A percentile compares a stretch with the other conserved stretches of the same genome.
These are phyloP conservation scores for Eledone cirrhosa DNA, from an alignment of 2,888 invertebrate genomes.

Conservation along the genomic window DNA sequence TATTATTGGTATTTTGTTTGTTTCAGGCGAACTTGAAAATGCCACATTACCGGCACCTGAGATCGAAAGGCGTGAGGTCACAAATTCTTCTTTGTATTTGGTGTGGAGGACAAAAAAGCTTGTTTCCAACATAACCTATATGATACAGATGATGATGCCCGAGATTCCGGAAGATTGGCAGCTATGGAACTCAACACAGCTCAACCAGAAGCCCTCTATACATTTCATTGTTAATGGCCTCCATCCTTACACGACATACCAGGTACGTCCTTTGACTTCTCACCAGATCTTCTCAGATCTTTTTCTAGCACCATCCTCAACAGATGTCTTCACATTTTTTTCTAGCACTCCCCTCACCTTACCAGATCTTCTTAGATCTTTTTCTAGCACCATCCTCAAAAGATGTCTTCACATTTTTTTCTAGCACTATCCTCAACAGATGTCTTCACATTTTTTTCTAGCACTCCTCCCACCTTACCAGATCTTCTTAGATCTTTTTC, in stretches of 20 bases:
- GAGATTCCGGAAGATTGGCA: conserved; percentile 76
- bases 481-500: no score
- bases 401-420: no score
- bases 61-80: conserved; percentile 80
- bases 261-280: conserved; percentile 72
- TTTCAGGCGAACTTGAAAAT: conserved; percentile 32
- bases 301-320: no score
- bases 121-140: conserved; percentile 65
- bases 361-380: no score
- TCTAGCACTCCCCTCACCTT: no score
- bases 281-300: neutral
- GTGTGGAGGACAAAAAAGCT: conserved; percentile 75
- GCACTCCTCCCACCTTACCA: no score
- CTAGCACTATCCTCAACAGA: no score
- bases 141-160: conserved; percentile 79
- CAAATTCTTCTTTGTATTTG: conserved; percentile 81
- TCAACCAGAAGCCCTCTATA: conserved; percentile 36
- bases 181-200: conserved; percentile 71
- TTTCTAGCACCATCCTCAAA: no score
- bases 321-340: no score
- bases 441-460: no score
- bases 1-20: neutral
- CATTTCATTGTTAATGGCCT: conserved; percentile 75
- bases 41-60: conserved; percentile 70
- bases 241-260: conserved; percentile 88